Base-by-base conservation (phyloP, 2,888 invertebrate genomes). In the Megalurothrips usitatus region DNA sequence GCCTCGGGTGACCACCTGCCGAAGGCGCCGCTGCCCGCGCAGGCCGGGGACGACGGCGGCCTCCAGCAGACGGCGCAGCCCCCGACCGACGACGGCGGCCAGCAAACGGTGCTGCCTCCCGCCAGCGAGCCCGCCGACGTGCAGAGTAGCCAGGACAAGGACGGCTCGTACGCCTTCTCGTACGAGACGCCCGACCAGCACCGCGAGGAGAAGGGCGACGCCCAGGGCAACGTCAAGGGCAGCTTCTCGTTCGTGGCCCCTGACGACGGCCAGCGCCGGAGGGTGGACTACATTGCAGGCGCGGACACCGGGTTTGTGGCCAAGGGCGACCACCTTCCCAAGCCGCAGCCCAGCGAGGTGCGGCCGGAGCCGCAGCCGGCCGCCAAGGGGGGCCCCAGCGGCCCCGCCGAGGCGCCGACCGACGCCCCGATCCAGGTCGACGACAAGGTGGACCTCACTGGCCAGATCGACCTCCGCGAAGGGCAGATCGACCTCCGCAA, bases 301-400 rank as follows among this genome's bases (percentile, higher is more conserved):
- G 83, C 84, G 34, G 84, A 82, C 26, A 85, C 84, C 14, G 86
- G 86, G 34, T 86, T 86, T 82, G 84, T 86, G 11, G 85, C 85
- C 63, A 83, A 83, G 26, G 85, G 85, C 19, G 83, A 84, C 79
- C 83, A 85, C 14, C 83, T 83, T 75, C 82, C 79, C 28, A 58
- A 58, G 58, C 58, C 58, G 58, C 58, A 58, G 58, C 58, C 58
- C 58, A 58, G 58, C 58, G 58, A 58, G 58, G 58, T 58, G 83
- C 83, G 11, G 83, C 83, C n/a, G 81, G 83, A 12, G 83, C 83
- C n/a, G 81, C 83, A 12, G 83, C 79, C 8, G 78, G 1, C 26
- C 43, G 0, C 12, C 48, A 0, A 19, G 9, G 47, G 26, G 19
- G 19, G 17, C 23, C 23, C 82, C 4, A 58, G 4, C 48, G 80